Percentiles rank a stretch among this genome's conserved stretches.
These are phyloP conservation scores for Gallinago stenura DNA, from an alignment of 2,797 vertebrate species.

Conservation along the genomic window DNA sequence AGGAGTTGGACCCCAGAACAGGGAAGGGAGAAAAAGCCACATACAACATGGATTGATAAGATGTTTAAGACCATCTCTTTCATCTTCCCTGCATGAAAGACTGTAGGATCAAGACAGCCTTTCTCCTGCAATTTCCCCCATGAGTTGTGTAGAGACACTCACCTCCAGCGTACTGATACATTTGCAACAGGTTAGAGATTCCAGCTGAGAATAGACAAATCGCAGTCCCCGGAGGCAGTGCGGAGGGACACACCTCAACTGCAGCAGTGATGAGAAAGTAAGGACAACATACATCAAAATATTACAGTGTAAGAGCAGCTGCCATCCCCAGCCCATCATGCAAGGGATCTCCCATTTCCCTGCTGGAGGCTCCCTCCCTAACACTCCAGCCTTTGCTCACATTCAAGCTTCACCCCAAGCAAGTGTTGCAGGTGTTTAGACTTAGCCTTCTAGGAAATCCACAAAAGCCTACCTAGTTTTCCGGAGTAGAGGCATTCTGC, in stretches of 20 bases:
- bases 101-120: neutral
- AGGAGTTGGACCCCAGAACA: neutral
- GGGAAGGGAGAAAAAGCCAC: neutral
- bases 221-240: slow-evolving; percentile 91
- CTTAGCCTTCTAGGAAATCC: neutral
- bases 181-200: slow-evolving; percentile 91
- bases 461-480: neutral
- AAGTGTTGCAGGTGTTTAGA: neutral
- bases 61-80: neutral
- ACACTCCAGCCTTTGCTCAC: neutral
- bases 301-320: neutral
- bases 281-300: neutral
- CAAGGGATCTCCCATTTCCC: neutral
- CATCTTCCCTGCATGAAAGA: neutral
- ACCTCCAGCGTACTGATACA: slow-evolving; percentile 92
- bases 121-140: neutral
- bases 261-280: neutral
- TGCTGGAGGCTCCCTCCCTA: neutral
- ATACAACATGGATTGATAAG: neutral
- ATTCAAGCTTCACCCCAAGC: neutral
- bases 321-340: neutral
- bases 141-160: neutral
- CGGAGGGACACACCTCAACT: slow-evolving; percentile 93
- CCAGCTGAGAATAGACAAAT: slow-evolving; percentile 92
- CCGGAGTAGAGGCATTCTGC: neutral